Evolutionary conservation across 2,888 invertebrate species (phyloP).

Genomic region (Hedya salicella): DNA sequence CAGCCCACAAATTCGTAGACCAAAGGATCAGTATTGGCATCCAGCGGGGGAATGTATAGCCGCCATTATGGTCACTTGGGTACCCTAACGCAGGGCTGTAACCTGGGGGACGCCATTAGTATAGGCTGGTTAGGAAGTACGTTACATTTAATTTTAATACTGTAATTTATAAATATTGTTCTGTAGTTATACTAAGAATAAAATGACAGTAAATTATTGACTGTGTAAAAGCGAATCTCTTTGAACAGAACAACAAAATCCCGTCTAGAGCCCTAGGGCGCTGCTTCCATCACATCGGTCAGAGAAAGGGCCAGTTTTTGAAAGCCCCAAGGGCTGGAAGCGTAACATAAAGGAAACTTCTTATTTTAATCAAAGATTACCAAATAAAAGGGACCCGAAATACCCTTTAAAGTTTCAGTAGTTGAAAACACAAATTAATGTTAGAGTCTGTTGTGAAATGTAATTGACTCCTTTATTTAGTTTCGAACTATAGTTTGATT

Average conservation of each 20-base stretch:
- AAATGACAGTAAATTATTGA: background rate
- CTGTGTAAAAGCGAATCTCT: background rate
- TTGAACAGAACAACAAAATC: constrained; percentile 22
- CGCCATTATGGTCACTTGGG: no score
- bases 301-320: constrained; percentile 32
- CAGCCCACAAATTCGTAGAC: no score
- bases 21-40: no score
- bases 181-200: no score
- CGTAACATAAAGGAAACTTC: constrained; percentile 15
- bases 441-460: background rate
- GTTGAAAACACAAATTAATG: constrained; percentile 4
- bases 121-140: no score
- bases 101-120: no score
- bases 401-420: constrained; percentile 5
- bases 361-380: constrained; percentile 24
- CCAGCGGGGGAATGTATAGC: no score
- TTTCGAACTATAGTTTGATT: background rate
- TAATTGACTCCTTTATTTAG: background rate
- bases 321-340: constrained; percentile 8
- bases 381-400: constrained; percentile 14
- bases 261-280: background rate
- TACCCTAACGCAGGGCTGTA: no score
- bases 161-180: no score
- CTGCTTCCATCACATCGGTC: constrained; percentile 20
- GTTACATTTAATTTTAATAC: no score